These are phyloP conservation scores for Piprites chloris DNA, from an alignment of 2,113 vertebrate species.

Conservation along the genomic window DNA sequence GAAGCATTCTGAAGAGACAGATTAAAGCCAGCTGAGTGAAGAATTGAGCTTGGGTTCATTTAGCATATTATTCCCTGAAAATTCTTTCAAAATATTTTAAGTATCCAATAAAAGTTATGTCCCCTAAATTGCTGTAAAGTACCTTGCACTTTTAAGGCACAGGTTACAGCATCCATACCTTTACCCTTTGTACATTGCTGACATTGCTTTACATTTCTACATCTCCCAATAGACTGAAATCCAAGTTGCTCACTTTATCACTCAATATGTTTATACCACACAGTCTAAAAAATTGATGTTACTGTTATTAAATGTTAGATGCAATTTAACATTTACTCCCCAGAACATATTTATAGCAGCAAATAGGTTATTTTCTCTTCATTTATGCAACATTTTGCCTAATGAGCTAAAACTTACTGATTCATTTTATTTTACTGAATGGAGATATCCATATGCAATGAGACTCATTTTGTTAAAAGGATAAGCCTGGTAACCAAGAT, in stretches of 20 bases:
- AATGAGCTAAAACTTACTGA: constrained; percentile 45
- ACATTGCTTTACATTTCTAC: not conserved
- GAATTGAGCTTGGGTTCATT: not conserved
- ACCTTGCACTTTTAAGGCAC: not conserved
- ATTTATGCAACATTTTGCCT: constrained; percentile 38
- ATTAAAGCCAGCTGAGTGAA: not conserved
- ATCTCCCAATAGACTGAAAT: not conserved
- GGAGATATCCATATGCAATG: not conserved
- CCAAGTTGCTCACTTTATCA: not conserved
- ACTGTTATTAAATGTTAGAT: not conserved
- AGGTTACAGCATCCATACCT: fast-evolving
- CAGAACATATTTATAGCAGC: not conserved
- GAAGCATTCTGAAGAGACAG: not conserved
- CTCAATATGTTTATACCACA: not conserved
- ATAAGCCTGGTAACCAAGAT: not conserved
- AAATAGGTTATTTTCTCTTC: not conserved
- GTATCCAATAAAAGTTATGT: not conserved
- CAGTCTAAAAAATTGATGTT: not conserved
- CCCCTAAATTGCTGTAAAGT: not conserved
- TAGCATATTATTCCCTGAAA: not conserved
- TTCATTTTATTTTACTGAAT: constrained; percentile 45
- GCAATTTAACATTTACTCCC: constrained; percentile 4
- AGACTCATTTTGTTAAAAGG: not conserved
- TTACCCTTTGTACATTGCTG: not conserved
- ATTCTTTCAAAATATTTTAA: not conserved